phyloP scores from a whole-genome alignment of 2,888 invertebrate genomes.

The Rotaria socialis region DNA sequence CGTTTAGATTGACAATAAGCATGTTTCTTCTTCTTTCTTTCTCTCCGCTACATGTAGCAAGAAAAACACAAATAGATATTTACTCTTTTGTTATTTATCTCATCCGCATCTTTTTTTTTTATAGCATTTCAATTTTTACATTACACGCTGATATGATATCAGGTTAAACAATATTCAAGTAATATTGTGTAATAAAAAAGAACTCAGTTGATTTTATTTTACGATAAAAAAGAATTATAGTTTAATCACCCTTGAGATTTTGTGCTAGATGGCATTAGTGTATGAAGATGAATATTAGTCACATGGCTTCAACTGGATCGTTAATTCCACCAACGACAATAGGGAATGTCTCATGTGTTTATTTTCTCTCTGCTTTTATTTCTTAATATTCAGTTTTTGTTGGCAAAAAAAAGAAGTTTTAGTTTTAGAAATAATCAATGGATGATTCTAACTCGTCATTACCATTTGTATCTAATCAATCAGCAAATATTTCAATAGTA shows the following conservation, averaged over 20 bases:
- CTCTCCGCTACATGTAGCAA: too few species aligned
- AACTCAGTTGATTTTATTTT: too few species aligned
- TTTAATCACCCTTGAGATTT: background rate
- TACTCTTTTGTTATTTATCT: too few species aligned
- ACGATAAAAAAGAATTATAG: too few species aligned
- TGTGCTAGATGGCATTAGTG: background rate
- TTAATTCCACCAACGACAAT: background rate
- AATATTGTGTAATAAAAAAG: too few species aligned
- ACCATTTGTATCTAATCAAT: background rate
- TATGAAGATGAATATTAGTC: background rate
- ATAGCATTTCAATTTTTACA: too few species aligned
- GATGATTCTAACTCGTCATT: background rate
- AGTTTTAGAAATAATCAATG: background rate
- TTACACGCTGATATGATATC: too few species aligned
- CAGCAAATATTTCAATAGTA: background rate
- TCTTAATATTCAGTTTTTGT: background rate
- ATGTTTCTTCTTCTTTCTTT: background rate
- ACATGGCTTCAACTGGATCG: background rate
- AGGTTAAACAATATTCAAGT: too few species aligned
- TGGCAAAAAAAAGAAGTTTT: background rate
- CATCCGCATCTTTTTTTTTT: too few species aligned
- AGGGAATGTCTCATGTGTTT: background rate
- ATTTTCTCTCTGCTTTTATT: background rate
- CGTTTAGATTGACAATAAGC: background rate
- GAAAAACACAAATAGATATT: too few species aligned